Evolutionary conservation across 2,797 vertebrate species (phyloP).

Genomic region (Cossypha caffra): DNA sequence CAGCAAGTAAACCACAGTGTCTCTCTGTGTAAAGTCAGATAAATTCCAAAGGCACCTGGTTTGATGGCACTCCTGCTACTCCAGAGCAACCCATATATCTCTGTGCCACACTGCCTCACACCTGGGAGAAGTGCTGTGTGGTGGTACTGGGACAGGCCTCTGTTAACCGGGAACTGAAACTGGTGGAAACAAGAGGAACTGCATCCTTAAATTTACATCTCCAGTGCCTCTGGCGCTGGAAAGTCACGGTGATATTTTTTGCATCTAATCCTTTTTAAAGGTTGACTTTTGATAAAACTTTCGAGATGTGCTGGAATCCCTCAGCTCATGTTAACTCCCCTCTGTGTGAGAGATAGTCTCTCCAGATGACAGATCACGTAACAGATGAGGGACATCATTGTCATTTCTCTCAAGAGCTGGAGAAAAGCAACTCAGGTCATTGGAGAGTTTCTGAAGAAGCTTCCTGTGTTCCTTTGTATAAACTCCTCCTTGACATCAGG

Average conservation of each 20-base stretch:
- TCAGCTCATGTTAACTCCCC: background rate
- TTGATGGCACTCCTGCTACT: background rate
- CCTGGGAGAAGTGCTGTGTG: background rate
- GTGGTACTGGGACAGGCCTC: background rate
- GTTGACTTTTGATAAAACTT: background rate
- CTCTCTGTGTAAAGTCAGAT: background rate
- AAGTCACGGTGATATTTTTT: background rate
- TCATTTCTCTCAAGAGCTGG: background rate
- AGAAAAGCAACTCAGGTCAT: background rate
- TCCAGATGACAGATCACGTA: background rate
- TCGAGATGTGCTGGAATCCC: background rate
- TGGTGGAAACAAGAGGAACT: background rate
- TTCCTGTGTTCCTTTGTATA: background rate
- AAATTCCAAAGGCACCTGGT: background rate
- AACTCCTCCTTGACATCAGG: background rate
- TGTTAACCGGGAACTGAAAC: background rate
- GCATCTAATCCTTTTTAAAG: background rate
- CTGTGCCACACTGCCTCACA: background rate
- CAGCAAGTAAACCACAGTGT: accelerated
- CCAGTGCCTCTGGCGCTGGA: background rate
- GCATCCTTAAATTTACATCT: background rate
- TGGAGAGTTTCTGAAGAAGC: background rate
- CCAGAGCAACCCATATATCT: background rate
- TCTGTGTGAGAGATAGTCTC: background rate
- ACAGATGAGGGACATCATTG: background rate